A percentile compares a stretch with the other conserved stretches of the same genome.
These are phyloP conservation scores for Artemisiospiza belli DNA, from an alignment of 2,113 vertebrate species.

Conservation along the genomic window DNA sequence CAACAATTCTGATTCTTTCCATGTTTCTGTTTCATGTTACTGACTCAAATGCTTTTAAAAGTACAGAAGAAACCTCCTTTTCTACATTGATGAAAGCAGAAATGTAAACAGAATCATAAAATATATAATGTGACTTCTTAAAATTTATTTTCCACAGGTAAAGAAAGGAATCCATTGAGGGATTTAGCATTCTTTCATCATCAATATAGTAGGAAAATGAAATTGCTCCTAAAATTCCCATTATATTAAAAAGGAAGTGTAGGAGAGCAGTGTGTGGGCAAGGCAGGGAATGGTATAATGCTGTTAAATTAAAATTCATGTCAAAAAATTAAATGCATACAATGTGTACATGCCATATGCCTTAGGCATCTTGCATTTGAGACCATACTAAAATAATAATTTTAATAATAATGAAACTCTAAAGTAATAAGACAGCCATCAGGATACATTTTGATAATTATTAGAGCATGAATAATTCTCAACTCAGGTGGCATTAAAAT, in stretches of 20 bases:
- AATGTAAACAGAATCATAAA: not conserved
- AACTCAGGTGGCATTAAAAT: not conserved
- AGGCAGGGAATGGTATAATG: not conserved
- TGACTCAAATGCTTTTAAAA: not conserved
- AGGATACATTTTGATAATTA: not conserved
- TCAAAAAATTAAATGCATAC: not conserved
- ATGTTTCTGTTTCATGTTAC: not conserved
- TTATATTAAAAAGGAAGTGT: not conserved
- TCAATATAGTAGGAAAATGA: not conserved
- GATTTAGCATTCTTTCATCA: not conserved
- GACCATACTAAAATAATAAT: not conserved
- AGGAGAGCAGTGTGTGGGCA: not conserved
- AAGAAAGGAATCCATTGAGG: not conserved
- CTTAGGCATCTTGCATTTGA: not conserved
- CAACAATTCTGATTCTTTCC: not conserved
- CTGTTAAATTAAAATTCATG: not conserved
- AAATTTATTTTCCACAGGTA: not conserved
- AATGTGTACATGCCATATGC: not conserved
- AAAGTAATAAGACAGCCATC: not conserved
- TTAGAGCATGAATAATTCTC: not conserved
- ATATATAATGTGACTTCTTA: not conserved
- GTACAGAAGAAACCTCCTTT: not conserved
- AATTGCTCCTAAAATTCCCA: not conserved
- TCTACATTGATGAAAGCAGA: not conserved
- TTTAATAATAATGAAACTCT: not conserved